Conservation (phyloP, 2,888 invertebrate genomes). For the Helicoverpa assulta region DNA sequence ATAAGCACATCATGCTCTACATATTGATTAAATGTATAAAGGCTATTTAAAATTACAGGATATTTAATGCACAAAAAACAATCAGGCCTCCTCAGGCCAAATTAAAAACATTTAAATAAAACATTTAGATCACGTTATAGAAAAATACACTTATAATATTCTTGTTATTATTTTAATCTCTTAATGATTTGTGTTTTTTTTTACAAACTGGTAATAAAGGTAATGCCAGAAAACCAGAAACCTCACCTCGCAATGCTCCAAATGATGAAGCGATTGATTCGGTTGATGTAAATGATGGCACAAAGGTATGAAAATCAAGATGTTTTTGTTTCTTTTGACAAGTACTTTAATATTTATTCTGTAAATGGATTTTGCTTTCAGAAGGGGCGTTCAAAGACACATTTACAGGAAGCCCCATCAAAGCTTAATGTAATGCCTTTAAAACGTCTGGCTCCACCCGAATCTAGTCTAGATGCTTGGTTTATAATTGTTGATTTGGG, state of each 20-base stretch:
- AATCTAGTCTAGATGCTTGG: constrained; percentile 68
- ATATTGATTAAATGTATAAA: too few relatives aligned
- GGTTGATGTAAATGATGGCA: constrained; percentile 4
- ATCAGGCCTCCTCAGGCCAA: too few relatives aligned
- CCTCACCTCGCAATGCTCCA: background rate
- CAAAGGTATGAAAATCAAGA: constrained; percentile 20
- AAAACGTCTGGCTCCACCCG: constrained; percentile 63
- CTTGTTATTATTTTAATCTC: background rate
- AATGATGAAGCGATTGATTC: constrained; percentile 21
- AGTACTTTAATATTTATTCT: background rate
- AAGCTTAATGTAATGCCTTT: constrained; percentile 68
- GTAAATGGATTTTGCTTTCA: constrained; percentile 31
- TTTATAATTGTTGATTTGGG: constrained; percentile 77
- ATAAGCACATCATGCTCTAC: too few relatives aligned
- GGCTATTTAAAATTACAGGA: too few relatives aligned
- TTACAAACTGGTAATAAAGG: constrained; percentile 14
- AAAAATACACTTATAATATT: too few relatives aligned
- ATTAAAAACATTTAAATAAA: too few relatives aligned
- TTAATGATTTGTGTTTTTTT: constrained; percentile 7
- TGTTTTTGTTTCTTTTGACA: background rate
- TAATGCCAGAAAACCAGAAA: constrained; percentile 6
- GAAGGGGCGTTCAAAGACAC: constrained; percentile 25
- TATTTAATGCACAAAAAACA: too few relatives aligned
- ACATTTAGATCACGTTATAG: too few relatives aligned
- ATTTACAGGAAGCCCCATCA: constrained; percentile 25